Conservation (phyloP, 2,888 invertebrate genomes). For the Dysmachus trigonus region DNA sequence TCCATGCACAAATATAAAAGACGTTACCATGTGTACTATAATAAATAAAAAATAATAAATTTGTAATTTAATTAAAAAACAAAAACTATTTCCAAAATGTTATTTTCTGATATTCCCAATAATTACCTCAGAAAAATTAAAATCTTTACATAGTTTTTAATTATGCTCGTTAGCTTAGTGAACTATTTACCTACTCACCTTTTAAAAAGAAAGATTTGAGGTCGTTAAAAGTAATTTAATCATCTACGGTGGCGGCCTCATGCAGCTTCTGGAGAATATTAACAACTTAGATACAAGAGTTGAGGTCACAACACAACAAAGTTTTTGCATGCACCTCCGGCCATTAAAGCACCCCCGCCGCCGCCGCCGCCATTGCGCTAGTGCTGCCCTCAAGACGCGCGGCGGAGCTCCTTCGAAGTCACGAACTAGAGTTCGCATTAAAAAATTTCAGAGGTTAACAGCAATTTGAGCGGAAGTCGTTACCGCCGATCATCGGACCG, state of each 20-base stretch:
- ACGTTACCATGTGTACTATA: too few species aligned
- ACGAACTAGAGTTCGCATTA: not conserved
- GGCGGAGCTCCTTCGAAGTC: not conserved
- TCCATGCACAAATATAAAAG: too few species aligned
- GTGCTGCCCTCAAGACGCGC: not conserved
- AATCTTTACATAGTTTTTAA: not conserved
- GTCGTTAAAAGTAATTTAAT: not conserved
- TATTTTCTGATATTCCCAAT: too few species aligned
- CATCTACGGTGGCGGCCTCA: not conserved
- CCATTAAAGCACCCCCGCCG: not conserved
- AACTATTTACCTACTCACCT: not conserved
- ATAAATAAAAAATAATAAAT: too few species aligned
- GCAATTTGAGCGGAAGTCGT: not conserved
- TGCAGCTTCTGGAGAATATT: not conserved
- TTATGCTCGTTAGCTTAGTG: not conserved
- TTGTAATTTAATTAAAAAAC: too few species aligned
- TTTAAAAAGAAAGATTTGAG: not conserved
- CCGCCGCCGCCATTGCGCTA: not conserved
- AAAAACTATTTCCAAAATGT: too few species aligned
- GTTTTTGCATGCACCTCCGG: not conserved
- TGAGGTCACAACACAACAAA: not conserved
- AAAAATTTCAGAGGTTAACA: not conserved
- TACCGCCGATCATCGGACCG: not conserved
- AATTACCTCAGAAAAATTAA: not conserved
- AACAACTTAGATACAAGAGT: not conserved